Conservation (phyloP, 1,140 invertebrate species). For the Trissolcus basalis region DNA sequence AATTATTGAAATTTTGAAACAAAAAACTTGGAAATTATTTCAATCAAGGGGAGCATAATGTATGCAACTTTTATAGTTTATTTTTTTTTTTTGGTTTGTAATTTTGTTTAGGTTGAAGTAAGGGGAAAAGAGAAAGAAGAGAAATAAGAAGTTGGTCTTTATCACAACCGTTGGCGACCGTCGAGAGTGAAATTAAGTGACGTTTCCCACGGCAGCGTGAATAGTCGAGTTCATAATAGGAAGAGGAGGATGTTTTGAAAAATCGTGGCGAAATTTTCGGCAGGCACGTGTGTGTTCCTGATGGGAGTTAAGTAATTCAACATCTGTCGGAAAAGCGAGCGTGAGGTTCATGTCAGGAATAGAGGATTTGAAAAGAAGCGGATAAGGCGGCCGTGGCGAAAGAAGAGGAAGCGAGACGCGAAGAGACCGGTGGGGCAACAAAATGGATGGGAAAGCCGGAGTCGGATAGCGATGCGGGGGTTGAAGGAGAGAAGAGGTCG, state of each 20-base stretch:
- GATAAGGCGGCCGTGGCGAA: neutral
- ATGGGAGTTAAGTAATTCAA: slow-evolving; percentile 55
- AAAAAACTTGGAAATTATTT: too few species aligned
- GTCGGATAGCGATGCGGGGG: slow-evolving; percentile 56
- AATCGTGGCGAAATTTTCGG: slow-evolving; percentile 26
- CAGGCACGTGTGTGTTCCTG: slow-evolving; percentile 31
- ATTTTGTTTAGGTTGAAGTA: too few species aligned
- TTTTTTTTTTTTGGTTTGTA: too few species aligned
- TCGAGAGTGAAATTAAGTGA: too few species aligned
- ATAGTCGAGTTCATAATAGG: neutral
- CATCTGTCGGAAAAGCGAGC: slow-evolving; percentile 58
- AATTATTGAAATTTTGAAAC: too few species aligned
- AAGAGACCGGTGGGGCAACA: slow-evolving; percentile 41
- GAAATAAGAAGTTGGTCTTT: too few species aligned
- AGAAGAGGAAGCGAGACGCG: slow-evolving; percentile 22
- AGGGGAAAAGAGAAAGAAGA: too few species aligned
- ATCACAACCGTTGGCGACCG: too few species aligned
- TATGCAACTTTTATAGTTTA: too few species aligned
- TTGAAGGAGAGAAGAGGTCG: slow-evolving; percentile 53
- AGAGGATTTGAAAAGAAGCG: slow-evolving; percentile 46
- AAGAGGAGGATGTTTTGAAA: slow-evolving; percentile 21
- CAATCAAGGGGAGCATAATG: too few species aligned
- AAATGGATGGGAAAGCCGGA: slow-evolving; percentile 57
- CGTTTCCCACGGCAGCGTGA: slow-evolving; percentile 13
- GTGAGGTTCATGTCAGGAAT: slow-evolving; percentile 43